Evolutionary conservation across 2,797 vertebrate species (phyloP).

Genomic region (Atherinosoma microstoma): DNA sequence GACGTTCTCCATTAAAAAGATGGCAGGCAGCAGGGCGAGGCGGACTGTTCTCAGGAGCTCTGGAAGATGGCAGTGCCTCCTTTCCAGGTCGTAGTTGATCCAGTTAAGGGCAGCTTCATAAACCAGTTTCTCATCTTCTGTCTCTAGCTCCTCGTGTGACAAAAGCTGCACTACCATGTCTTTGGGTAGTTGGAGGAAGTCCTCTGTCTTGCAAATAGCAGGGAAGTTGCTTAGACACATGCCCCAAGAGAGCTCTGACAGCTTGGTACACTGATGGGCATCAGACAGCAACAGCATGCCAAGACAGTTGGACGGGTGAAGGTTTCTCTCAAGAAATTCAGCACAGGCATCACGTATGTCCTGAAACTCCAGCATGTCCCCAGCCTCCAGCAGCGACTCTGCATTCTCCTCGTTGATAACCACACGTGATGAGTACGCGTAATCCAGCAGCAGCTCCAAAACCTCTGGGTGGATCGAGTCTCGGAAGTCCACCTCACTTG

Average conservation of each 20-base stretch:
- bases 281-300: conserved; percentile 97
- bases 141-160: conserved; percentile 97
- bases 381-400: conserved; percentile 94
- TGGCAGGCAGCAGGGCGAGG: conserved; percentile 93
- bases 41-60: conserved; percentile 94
- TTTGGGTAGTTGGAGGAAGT: conserved; percentile 97
- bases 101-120: conserved; percentile 97
- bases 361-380: conserved; percentile 98
- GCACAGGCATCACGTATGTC: conserved; percentile 98
- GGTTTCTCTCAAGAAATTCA: conserved; percentile 96
- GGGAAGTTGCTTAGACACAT: conserved; percentile 99
- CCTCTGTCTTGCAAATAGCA: conserved; percentile 95
- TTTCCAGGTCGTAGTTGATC: conserved; percentile 95
- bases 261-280: conserved; percentile 95
- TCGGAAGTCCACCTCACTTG: conserved; percentile 95
- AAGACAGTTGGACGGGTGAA: conserved; percentile 96
- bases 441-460: conserved; percentile 95
- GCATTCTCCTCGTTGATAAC: conserved; percentile 99
- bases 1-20: conserved; percentile 99
- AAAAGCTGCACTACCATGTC: conserved; percentile 96
- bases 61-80: conserved; percentile 90
- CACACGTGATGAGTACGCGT: conserved; percentile 96
- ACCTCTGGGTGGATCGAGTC: conserved; percentile 96
- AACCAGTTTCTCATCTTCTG: conserved; percentile 95
- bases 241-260: conserved; percentile 96